Percentiles rank a stretch among this genome's conserved stretches.
Conservation (phyloP, 1,140 invertebrate species). For the Frieseomelitta varia region DNA sequence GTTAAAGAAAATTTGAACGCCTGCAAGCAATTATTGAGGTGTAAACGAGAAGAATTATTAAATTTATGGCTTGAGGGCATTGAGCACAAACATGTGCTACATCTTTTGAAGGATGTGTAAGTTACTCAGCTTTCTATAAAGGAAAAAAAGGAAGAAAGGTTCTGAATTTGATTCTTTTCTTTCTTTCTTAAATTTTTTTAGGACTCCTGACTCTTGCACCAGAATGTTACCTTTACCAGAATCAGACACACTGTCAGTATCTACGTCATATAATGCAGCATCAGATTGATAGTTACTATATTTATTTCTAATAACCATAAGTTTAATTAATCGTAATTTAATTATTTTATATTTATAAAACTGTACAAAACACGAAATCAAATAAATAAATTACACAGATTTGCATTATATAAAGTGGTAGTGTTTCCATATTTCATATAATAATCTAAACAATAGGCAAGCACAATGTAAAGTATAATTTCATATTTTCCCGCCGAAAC, state of each 20-base stretch:
- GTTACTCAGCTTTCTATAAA: slow-evolving; percentile 48
- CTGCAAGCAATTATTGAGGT: slow-evolving; percentile 94
- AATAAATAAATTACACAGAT: neutral
- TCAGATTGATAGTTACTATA: slow-evolving; percentile 38
- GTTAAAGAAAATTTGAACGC: slow-evolving; percentile 95
- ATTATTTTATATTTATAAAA: slow-evolving; percentile 38
- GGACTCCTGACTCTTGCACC: slow-evolving; percentile 49
- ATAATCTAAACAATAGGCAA: neutral
- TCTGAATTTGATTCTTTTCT: neutral
- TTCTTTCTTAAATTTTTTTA: slow-evolving; percentile 22
- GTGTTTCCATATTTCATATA: neutral
- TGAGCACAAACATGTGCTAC: slow-evolving; percentile 94
- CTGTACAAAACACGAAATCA: slow-evolving; percentile 3
- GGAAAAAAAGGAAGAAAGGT: neutral
- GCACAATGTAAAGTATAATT: neutral
- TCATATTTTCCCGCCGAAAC: neutral
- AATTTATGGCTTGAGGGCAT: slow-evolving; percentile 96
- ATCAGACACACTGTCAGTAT: slow-evolving; percentile 36
- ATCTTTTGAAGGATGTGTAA: slow-evolving; percentile 95
- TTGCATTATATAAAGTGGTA: neutral
- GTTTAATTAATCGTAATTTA: slow-evolving; percentile 24
- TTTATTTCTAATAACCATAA: neutral
- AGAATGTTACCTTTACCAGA: slow-evolving; percentile 52
- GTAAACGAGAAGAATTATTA: slow-evolving; percentile 95
- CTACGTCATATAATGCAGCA: slow-evolving; percentile 25